These are phyloP conservation scores for Drosophila ananassae DNA, from an alignment of 1,140 invertebrate genomes.

Conservation along the genomic window DNA sequence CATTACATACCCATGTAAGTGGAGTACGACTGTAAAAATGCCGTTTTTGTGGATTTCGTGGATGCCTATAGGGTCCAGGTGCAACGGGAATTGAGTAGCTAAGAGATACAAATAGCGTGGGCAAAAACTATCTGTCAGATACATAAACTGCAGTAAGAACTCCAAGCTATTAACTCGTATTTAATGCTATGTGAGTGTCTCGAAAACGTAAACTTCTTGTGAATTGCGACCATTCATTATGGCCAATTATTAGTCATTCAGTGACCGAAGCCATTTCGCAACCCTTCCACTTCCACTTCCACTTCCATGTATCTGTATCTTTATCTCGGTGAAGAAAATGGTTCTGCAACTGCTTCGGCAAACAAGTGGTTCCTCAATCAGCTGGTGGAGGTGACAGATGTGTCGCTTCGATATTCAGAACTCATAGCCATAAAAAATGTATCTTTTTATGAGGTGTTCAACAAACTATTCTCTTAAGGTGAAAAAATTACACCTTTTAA, in stretches of 20 bases:
- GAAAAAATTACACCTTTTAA: background rate
- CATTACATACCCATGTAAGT: slow-evolving; percentile 24
- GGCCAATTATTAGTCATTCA: slow-evolving; percentile 15
- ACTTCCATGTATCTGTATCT: slow-evolving; percentile 1
- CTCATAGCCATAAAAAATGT: background rate
- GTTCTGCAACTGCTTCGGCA: slow-evolving; percentile 13
- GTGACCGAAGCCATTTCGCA: slow-evolving; percentile 26
- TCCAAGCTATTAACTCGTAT: background rate
- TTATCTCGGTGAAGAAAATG: slow-evolving; percentile 11
- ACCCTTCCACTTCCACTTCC: background rate
- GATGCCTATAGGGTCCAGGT: slow-evolving; percentile 17
- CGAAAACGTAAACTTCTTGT: background rate
- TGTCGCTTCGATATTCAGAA: background rate
- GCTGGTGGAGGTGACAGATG: slow-evolving; percentile 13
- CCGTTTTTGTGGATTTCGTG: slow-evolving; percentile 16
- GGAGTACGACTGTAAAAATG: slow-evolving; percentile 18
- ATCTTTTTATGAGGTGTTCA: background rate
- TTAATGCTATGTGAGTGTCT: background rate
- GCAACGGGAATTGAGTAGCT: slow-evolving; percentile 17
- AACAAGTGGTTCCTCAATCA: slow-evolving; percentile 31
- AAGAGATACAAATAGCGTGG: slow-evolving; percentile 5
- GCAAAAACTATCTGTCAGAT: background rate
- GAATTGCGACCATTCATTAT: background rate
- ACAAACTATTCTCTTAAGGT: background rate
- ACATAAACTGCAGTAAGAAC: background rate